A percentile compares a stretch with the other conserved stretches of the same genome.
Conservation (phyloP, 2,888 invertebrate species). For the Tortrix viridana region DNA sequence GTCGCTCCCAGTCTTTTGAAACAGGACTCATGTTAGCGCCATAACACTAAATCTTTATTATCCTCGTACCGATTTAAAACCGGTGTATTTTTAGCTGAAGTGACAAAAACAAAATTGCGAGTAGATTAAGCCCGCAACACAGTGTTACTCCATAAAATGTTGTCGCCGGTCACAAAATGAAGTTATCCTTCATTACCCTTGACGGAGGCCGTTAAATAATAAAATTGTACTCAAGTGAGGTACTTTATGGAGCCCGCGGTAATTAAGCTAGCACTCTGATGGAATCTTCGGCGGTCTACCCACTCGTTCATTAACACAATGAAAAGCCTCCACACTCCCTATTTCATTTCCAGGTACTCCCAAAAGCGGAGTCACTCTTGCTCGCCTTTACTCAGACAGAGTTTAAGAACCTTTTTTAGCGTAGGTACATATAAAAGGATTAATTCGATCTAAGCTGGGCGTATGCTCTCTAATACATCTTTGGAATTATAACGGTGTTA, state of each 20-base stretch:
- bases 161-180: slow-evolving; percentile 49
- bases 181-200: slow-evolving; percentile 65
- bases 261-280: slow-evolving; percentile 45
- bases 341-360: slow-evolving; percentile 18
- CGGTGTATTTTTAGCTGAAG: no score
- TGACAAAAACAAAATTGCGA: slow-evolving; percentile 22
- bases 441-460: no score
- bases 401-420: slow-evolving; percentile 1
- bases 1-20: no score
- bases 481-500: no score
- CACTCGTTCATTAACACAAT: slow-evolving; percentile 39
- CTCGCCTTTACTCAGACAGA: neutral
- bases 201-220: slow-evolving; percentile 62
- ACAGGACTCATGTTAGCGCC: no score
- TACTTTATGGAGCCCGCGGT: slow-evolving; percentile 47
- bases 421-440: no score
- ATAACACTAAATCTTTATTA: no score
- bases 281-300: slow-evolving; percentile 35
- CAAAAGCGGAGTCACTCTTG: slow-evolving; percentile 1
- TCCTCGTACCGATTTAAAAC: no score
- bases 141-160: slow-evolving; percentile 42
- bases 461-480: slow-evolving; percentile 8
- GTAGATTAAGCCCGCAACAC: slow-evolving; percentile 31
- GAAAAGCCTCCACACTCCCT: slow-evolving; percentile 24
- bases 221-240: slow-evolving; percentile 52